Conservation (phyloP, 2,888 invertebrate species). For the Pammene fasciana region DNA sequence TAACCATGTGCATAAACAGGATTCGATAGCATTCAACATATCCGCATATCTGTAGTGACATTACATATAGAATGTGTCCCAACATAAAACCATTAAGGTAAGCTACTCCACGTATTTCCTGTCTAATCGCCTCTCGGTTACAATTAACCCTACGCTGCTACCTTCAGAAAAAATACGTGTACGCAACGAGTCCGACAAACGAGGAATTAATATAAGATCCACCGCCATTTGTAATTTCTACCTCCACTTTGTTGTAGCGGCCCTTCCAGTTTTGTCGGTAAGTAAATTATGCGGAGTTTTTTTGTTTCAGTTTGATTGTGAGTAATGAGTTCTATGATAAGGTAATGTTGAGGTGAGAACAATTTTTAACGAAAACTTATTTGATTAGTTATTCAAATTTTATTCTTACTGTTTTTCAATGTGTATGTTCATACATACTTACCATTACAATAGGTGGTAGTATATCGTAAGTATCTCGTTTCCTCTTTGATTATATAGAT, state of each 20-base stretch:
- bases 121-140: slow-evolving; percentile 60
- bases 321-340: slow-evolving; percentile 53
- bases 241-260: slow-evolving; percentile 69
- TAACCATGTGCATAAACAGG: too few species aligned
- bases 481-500: not conserved
- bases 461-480: not conserved
- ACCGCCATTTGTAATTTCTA: slow-evolving; percentile 68
- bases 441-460: not conserved
- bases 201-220: slow-evolving; percentile 76
- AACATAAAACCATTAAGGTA: slow-evolving; percentile 23
- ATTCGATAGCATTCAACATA: too few species aligned
- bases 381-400: slow-evolving; percentile 26
- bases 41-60: too few species aligned
- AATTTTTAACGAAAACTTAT: slow-evolving; percentile 15
- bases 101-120: slow-evolving; percentile 54
- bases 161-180: slow-evolving; percentile 64
- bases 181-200: slow-evolving; percentile 67
- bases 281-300: slow-evolving; percentile 48
- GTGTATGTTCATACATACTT: not conserved
- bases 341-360: slow-evolving; percentile 33
- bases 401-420: slow-evolving; percentile 7
- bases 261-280: slow-evolving; percentile 70
- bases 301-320: slow-evolving; percentile 67
- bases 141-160: slow-evolving; percentile 69
- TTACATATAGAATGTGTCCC: too few species aligned